Percentiles rank a stretch among this genome's conserved stretches.
phyloP scores from a whole-genome alignment of 2,113 vertebrate genomes.

The Synchiropus splendidus region DNA sequence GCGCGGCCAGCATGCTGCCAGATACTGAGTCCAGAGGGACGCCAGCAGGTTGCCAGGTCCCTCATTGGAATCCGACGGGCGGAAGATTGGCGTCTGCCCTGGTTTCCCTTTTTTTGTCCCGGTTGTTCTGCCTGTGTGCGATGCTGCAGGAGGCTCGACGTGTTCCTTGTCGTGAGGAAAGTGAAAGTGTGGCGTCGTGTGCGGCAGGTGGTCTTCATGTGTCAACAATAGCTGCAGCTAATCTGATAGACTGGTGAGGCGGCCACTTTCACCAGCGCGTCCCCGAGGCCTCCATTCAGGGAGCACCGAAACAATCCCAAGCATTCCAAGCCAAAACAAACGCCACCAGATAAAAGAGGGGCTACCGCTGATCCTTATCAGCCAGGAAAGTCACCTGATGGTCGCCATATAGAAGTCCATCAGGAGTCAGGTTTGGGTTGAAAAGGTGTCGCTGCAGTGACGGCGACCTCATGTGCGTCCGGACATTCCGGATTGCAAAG shows the following conservation, averaged over 20 bases:
- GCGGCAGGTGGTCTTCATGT: slow-evolving; percentile 52
- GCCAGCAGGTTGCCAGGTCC: slow-evolving; percentile 51
- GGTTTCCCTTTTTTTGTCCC: slow-evolving; percentile 36
- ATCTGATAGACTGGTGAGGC: slow-evolving; percentile 36
- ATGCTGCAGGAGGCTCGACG: slow-evolving; percentile 30
- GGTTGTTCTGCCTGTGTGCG: slow-evolving; percentile 16
- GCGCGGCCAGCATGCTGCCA: slow-evolving; percentile 51
- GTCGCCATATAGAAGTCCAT: too few species aligned
- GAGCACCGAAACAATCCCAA: slow-evolving; percentile 11
- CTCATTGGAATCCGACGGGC: slow-evolving; percentile 40
- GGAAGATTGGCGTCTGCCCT: slow-evolving; percentile 41
- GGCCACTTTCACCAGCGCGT: slow-evolving; percentile 15
- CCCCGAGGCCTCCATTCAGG: slow-evolving; percentile 6
- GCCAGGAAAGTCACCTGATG: too few species aligned
- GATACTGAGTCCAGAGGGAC: slow-evolving; percentile 44
- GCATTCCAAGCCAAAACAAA: slow-evolving; percentile 21
- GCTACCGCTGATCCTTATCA: not conserved
- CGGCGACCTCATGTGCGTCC: slow-evolving; percentile 30
- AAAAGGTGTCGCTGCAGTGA: slow-evolving; percentile 33
- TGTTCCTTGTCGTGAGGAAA: slow-evolving; percentile 21
- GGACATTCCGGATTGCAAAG: slow-evolving; percentile 56
- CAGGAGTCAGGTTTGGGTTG: not conserved
- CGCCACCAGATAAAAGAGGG: slow-evolving; percentile 9
- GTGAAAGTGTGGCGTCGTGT: slow-evolving; percentile 38
- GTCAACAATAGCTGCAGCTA: slow-evolving; percentile 40